These are phyloP conservation scores for Taenaris catops DNA, from an alignment of 2,888 invertebrate species.

Conservation along the genomic window DNA sequence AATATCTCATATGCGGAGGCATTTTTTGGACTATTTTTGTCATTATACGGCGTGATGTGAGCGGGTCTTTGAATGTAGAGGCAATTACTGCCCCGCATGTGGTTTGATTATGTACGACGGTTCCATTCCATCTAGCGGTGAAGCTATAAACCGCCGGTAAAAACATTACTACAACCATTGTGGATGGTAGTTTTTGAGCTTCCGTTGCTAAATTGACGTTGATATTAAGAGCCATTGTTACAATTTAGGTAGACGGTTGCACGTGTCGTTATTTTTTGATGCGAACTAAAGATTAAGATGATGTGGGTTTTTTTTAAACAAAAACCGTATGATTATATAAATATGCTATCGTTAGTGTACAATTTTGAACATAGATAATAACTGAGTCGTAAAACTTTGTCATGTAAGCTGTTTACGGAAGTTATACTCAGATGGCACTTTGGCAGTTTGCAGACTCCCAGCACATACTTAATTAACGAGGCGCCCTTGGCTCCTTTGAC, in stretches of 20 bases:
- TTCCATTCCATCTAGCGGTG: conserved; percentile 67
- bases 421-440: conserved; percentile 34
- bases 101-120: conserved; percentile 75
- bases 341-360: conserved; percentile 22
- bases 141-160: conserved; percentile 60
- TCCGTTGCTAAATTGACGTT: conserved; percentile 74
- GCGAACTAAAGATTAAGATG: conserved; percentile 8
- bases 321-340: conserved; percentile 13
- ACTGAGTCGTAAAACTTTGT: conserved; percentile 26
- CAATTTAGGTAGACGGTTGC: conserved; percentile 38
- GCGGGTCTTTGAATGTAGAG: conserved; percentile 75
- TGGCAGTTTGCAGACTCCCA: conserved; percentile 29
- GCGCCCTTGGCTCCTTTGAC: conserved; percentile 55
- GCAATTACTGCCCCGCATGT: conserved; percentile 79
- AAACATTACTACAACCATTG: conserved; percentile 67
- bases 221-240: conserved; percentile 62
- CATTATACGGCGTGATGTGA: conserved; percentile 79
- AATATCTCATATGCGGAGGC: conserved; percentile 75
- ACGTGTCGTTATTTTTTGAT: conserved; percentile 29
- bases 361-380: conserved; percentile 19
- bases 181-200: conserved; percentile 63
- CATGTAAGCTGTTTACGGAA: conserved; percentile 28
- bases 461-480: conserved; percentile 52
- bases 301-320: background rate
- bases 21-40: conserved; percentile 79